Conservation (phyloP, 2,888 invertebrate genomes). For the Gryllus longicercus region DNA sequence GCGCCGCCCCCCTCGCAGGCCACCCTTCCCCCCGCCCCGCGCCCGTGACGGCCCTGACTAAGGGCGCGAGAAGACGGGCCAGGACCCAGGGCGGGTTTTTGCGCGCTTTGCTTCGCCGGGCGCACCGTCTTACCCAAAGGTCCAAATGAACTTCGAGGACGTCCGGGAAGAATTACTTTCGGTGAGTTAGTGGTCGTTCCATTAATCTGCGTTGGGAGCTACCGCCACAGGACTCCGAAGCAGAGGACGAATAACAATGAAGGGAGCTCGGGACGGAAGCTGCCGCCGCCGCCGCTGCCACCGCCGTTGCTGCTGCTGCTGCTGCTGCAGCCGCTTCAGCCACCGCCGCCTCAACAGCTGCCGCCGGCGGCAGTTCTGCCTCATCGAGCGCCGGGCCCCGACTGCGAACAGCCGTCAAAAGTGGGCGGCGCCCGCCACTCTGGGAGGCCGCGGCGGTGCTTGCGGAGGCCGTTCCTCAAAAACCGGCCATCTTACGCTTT, state of each 20-base stretch:
- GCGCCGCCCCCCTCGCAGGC: background rate
- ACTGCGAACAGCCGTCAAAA: no score
- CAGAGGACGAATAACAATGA: constrained; percentile 17
- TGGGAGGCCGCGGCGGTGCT: no score
- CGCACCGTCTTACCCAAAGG: constrained; percentile 9
- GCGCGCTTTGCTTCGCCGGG: background rate
- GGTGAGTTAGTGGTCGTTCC: constrained; percentile 17
- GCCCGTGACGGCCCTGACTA: background rate
- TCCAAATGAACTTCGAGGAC: constrained; percentile 17
- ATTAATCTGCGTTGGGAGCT: constrained; percentile 17
- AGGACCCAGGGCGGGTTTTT: background rate
- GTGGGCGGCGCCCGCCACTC: no score
- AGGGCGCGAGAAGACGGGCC: constrained; percentile 6
- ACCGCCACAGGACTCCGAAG: constrained; percentile 17
- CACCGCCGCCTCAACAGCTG: no score
- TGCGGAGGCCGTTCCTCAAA: no score
- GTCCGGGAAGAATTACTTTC: constrained; percentile 8
- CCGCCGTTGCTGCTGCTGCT: no score
- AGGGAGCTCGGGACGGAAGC: background rate
- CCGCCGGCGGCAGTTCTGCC: no score
- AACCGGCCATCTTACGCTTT: no score
- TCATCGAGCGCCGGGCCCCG: no score
- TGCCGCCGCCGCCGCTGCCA: no score
- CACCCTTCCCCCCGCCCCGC: background rate
- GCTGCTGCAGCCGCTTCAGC: no score